Evolutionary conservation across 2,113 vertebrate species (phyloP), one percentile per base, ranked within the genome.

Genomic region (Indicator maculatus): DNA sequence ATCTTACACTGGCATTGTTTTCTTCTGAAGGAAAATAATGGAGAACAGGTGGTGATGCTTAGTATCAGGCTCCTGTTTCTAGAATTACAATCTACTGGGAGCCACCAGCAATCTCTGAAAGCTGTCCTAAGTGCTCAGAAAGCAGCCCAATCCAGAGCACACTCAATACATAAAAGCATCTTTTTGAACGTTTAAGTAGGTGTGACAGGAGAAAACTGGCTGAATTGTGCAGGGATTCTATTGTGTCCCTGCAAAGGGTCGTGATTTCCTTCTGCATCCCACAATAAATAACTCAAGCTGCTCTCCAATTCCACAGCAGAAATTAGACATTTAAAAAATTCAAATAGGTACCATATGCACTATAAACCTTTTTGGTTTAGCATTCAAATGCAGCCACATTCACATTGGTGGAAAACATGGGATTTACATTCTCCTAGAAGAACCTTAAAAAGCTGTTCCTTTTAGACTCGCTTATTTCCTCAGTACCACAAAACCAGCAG

Each of bases 61-160:
- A 97, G 90, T 78, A 97, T 96, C 96, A 97, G 73, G 96, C 97
- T 98, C 96, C 97, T 97, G 96, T 97, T 98, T 96, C 97, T 97
- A 97, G 97, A 98, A 96, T 97, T 98, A 97, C 96, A 96, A 92
- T 95, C 96, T 97, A 96, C 92, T 96, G 97, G 97, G 96, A 98
- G 93, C 94, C 84, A 95, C 95, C 83, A 95, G 93, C 89, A 89
- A 97, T 89, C 71, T 96, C 93, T 94, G 96, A 97, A 97, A 97
- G 95, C 91, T 97, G 96, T 96, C 96, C 97, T 92, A 96, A 96
- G 84, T 63, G 86, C 96, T 97, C 70, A 93, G 52, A 85, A 96
- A 96, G 90, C 91, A 96, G 96, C 95, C 93, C 90, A 96, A 97
- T 93, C 87, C 60, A 76, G 90, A 93, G 94, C 91, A 97, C 88